Evolutionary conservation across 2,113 vertebrate genomes (phyloP).

Genomic region (Centrocercus urophasianus): DNA sequence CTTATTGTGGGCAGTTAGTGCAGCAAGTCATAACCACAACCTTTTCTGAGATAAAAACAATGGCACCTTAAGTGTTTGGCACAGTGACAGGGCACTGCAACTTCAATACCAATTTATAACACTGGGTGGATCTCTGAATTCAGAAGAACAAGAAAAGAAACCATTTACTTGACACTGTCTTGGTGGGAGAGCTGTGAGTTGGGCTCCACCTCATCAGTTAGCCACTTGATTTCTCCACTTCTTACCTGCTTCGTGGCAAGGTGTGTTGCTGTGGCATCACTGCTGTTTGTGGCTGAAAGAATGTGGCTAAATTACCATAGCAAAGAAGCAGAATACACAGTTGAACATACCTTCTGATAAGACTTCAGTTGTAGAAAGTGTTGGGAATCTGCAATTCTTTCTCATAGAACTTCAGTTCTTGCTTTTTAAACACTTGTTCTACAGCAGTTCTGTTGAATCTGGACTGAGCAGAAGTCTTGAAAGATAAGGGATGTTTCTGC

Average conservation of each 20-base stretch:
- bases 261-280: not conserved
- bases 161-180: not conserved
- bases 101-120: constrained; percentile 49
- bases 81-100: not conserved
- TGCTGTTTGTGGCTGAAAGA: not conserved
- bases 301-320: not conserved
- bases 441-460: not conserved
- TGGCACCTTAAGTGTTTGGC: not conserved
- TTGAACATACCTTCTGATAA: not conserved
- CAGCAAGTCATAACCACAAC: not conserved
- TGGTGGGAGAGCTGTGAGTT: not conserved
- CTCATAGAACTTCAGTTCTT: not conserved
- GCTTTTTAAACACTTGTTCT: constrained; percentile 6
- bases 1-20: not conserved
- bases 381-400: not conserved
- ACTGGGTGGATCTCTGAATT: constrained; percentile 62
- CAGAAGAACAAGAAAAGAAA: constrained; percentile 1
- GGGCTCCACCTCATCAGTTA: constrained; percentile 9
- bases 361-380: not conserved
- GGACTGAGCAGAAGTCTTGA: not conserved
- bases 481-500: constrained; percentile 31
- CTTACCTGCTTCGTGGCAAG: not conserved
- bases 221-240: not conserved
- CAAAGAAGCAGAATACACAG: not conserved
- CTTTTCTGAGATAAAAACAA: not conserved